Evolutionary conservation across 2,113 vertebrate genomes (phyloP).

Genomic region (Malurus cyaneus): DNA sequence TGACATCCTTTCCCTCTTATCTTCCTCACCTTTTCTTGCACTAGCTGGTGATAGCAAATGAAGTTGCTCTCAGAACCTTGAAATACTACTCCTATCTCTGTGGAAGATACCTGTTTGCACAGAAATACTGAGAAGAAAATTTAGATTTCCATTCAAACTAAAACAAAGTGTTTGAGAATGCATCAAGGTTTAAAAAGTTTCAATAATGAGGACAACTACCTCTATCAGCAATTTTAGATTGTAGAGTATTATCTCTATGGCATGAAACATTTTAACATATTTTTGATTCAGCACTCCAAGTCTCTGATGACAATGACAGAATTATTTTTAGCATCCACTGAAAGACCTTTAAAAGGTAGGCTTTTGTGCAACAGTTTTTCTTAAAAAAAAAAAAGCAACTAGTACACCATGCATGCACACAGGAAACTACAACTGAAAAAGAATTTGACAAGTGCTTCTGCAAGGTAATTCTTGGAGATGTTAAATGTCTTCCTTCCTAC

Average conservation of each 20-base stretch:
- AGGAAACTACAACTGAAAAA: neutral
- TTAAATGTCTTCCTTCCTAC: neutral
- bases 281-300: conserved; percentile 9
- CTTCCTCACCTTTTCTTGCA: neutral
- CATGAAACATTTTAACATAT: neutral
- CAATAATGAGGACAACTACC: neutral
- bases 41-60: neutral
- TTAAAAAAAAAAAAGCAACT: neutral
- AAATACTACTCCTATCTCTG: neutral
- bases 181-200: neutral
- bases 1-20: neutral
- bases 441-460: conserved; percentile 14
- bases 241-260: neutral
- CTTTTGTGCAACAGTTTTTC: neutral
- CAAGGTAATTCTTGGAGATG: conserved; percentile 1
- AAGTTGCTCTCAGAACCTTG: neutral
- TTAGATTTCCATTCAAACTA: neutral
- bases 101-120: neutral
- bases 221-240: neutral
- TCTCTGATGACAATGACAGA: neutral
- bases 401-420: neutral
- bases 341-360: neutral
- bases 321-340: neutral
- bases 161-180: neutral
- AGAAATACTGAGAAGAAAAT: neutral